These are phyloP conservation scores for Rhaphigaster nebulosa DNA, from an alignment of 2,888 invertebrate genomes.

Conservation along the genomic window DNA sequence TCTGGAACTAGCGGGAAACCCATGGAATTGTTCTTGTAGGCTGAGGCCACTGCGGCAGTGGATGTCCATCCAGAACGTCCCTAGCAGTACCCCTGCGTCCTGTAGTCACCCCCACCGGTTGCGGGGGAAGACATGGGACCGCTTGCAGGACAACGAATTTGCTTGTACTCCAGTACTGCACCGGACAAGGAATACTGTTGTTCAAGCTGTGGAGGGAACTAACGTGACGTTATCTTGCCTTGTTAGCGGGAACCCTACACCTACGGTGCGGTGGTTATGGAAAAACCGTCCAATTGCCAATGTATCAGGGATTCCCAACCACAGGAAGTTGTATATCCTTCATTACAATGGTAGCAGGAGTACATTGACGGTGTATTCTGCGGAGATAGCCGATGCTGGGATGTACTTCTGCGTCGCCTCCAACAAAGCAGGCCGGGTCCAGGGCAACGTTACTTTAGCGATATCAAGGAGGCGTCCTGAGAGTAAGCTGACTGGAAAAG, in stretches of 20 bases:
- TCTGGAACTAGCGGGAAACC: slow-evolving; percentile 82
- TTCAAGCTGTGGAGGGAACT: slow-evolving; percentile 78
- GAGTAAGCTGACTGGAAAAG: slow-evolving; percentile 72
- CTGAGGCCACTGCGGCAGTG: slow-evolving; percentile 82
- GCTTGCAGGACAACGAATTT: slow-evolving; percentile 83
- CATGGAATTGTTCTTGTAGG: slow-evolving; percentile 86
- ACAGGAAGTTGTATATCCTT: slow-evolving; percentile 65
- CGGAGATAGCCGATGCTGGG: slow-evolving; percentile 82
- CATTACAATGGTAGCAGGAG: slow-evolving; percentile 63
- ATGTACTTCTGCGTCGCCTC: slow-evolving; percentile 84
- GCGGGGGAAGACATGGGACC: slow-evolving; percentile 79
- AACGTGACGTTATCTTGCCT: slow-evolving; percentile 82
- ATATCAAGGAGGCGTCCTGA: slow-evolving; percentile 68
- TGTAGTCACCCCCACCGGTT: slow-evolving; percentile 79
- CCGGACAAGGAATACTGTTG: slow-evolving; percentile 70
- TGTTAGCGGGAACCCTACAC: slow-evolving; percentile 80
- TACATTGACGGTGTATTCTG: slow-evolving; percentile 68
- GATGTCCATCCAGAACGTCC: slow-evolving; percentile 84
- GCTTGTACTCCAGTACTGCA: slow-evolving; percentile 80
- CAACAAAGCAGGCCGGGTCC: slow-evolving; percentile 83
- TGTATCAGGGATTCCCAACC: slow-evolving; percentile 69
- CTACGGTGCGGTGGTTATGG: slow-evolving; percentile 80
- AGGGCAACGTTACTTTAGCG: slow-evolving; percentile 80
- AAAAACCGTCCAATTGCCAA: slow-evolving; percentile 80
- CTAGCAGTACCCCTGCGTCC: slow-evolving; percentile 79